Evolutionary conservation across 2,888 invertebrate genomes (phyloP).

Genomic region (Metacarcinus magister): DNA sequence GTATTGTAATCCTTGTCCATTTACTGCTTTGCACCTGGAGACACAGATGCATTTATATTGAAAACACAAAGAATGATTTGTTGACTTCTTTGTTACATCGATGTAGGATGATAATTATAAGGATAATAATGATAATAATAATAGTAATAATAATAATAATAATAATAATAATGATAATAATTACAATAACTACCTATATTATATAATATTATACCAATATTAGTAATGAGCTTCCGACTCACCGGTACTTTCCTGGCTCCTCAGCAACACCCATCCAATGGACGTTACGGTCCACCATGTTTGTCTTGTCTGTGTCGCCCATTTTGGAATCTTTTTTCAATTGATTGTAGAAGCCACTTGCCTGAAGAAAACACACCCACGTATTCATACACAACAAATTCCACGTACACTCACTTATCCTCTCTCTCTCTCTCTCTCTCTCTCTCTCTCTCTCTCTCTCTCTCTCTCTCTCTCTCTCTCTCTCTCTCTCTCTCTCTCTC

Average conservation of each 20-base stretch:
- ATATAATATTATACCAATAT: background rate
- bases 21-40: background rate
- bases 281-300: background rate
- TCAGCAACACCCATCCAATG: constrained; percentile 14
- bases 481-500: background rate
- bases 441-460: background rate
- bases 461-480: background rate
- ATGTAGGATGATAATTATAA: background rate
- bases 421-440: no score
- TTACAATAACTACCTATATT: background rate
- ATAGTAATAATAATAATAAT: background rate
- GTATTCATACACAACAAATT: background rate
- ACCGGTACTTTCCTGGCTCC: background rate
- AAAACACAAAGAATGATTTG: background rate
- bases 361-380: background rate
- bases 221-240: background rate
- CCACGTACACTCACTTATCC: background rate
- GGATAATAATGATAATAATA: no score
- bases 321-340: background rate
- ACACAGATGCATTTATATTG: background rate
- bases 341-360: background rate
- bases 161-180: background rate
- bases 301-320: background rate
- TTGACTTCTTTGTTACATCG: background rate
- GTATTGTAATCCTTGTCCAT: background rate